A percentile compares a stretch with the other conserved stretches of the same genome.
Conservation (phyloP, 2,113 vertebrate species). For the Etheostoma spectabile region DNA sequence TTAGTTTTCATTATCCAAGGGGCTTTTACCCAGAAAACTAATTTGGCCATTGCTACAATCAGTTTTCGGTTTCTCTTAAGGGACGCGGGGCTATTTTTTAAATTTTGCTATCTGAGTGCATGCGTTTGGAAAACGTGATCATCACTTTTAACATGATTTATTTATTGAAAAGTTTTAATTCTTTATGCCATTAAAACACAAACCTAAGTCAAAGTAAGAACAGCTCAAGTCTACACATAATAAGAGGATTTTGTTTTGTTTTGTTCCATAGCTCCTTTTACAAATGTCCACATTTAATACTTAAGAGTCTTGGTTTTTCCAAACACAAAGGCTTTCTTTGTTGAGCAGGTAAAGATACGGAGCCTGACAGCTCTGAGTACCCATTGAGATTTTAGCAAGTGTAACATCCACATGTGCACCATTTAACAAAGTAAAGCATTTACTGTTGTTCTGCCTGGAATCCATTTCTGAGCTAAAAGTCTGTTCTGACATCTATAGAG, state of each 20-base stretch:
- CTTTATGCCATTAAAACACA: neutral
- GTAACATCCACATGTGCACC: constrained; percentile 11
- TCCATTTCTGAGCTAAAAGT: constrained; percentile 34
- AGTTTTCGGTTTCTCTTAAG: neutral
- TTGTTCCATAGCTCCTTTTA: neutral
- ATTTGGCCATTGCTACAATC: neutral
- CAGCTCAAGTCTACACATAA: constrained; percentile 3
- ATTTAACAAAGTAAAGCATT: constrained; percentile 36
- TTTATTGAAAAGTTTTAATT: neutral
- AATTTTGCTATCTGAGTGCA: constrained; percentile 13
- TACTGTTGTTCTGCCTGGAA: constrained; percentile 33
- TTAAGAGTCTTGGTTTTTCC: neutral
- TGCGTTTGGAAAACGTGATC: constrained; percentile 10
- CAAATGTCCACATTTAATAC: neutral
- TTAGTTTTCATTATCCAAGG: constrained; percentile 25
- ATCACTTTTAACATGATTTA: neutral
- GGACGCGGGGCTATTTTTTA: neutral
- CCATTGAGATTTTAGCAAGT: neutral
- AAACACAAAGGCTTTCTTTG: neutral
- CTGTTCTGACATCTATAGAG: constrained; percentile 15
- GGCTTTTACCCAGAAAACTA: constrained; percentile 15
- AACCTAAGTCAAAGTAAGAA: neutral
- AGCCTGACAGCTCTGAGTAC: constrained; percentile 12
- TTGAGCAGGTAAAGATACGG: neutral
- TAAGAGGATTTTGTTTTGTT: neutral